These are phyloP conservation scores for Macrophya annulata DNA, from an alignment of 2,888 invertebrate genomes.

Conservation along the genomic window DNA sequence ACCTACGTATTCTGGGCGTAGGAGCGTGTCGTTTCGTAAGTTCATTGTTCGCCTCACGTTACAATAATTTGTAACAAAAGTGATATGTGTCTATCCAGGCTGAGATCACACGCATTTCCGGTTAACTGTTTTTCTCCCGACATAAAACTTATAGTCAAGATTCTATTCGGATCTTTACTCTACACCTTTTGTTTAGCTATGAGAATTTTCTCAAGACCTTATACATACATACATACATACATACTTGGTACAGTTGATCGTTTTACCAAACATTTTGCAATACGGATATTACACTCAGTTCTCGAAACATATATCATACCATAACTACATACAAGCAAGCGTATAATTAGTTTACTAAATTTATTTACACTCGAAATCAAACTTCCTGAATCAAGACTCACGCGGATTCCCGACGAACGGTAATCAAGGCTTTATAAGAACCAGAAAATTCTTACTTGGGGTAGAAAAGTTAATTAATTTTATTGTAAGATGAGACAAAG, in stretches of 20 bases:
- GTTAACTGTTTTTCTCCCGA: constrained; percentile 49
- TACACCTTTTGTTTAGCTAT: constrained; percentile 72
- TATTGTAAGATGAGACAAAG: background rate
- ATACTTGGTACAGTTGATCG: constrained; percentile 69
- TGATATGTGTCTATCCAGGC: constrained; percentile 32
- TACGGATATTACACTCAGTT: background rate
- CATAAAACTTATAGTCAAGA: constrained; percentile 1
- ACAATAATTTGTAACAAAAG: constrained; percentile 51
- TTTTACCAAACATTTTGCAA: constrained; percentile 64
- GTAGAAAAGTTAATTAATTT: constrained; percentile 12
- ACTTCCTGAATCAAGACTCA: background rate
- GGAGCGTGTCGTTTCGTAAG: constrained; percentile 45
- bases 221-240: constrained; percentile 72
- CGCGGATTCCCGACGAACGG: background rate
- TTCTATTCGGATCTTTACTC: constrained; percentile 19
- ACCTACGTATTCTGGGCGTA: constrained; percentile 40
- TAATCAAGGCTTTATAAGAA: background rate
- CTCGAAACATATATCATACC: background rate
- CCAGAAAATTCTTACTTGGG: background rate
- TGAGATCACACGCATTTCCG: constrained; percentile 53
- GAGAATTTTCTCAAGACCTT: constrained; percentile 77
- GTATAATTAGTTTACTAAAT: constrained; percentile 26
- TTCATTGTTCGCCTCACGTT: constrained; percentile 47
- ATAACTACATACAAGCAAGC: background rate
- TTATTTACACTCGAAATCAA: constrained; percentile 4